phyloP scores from a whole-genome alignment of 2,113 vertebrate genomes.

The Tapirus terrestris region DNA sequence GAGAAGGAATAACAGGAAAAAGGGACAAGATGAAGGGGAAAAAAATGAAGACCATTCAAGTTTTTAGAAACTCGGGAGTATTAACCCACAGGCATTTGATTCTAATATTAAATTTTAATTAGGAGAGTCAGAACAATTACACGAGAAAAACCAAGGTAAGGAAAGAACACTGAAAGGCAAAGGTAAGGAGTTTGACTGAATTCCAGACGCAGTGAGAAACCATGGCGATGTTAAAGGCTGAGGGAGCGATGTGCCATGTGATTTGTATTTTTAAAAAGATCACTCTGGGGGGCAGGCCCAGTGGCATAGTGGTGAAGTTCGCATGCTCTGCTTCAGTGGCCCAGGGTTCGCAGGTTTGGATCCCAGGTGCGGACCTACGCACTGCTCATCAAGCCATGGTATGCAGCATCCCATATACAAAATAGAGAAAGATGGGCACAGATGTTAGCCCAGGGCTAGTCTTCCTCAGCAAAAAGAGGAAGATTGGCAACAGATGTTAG shows the following conservation, averaged over 20 bases:
- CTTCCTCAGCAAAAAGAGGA: no score
- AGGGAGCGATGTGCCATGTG: neutral
- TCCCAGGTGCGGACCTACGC: no score
- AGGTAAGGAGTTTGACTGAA: neutral
- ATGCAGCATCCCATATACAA: no score
- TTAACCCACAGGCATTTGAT: neutral
- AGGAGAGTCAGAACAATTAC: neutral
- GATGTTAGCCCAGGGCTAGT: no score
- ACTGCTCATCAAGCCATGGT: no score
- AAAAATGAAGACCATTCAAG: neutral
- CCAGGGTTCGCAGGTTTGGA: no score
- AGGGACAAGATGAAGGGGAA: neutral
- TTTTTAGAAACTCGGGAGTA: neutral
- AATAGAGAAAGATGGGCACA: no score
- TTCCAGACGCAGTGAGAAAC: neutral
- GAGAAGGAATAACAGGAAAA: neutral
- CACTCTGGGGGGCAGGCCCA: neutral
- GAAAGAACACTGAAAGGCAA: neutral
- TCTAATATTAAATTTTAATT: conserved; percentile 33
- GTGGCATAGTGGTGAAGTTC: no score
- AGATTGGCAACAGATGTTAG: no score
- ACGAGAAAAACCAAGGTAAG: neutral
- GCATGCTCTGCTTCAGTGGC: no score
- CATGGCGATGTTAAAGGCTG: neutral
- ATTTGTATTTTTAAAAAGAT: neutral